Evolutionary conservation across 2,113 vertebrate species (phyloP), one percentile per base, ranked within the genome.

Genomic region (Anarhynchus alexandrinus): DNA sequence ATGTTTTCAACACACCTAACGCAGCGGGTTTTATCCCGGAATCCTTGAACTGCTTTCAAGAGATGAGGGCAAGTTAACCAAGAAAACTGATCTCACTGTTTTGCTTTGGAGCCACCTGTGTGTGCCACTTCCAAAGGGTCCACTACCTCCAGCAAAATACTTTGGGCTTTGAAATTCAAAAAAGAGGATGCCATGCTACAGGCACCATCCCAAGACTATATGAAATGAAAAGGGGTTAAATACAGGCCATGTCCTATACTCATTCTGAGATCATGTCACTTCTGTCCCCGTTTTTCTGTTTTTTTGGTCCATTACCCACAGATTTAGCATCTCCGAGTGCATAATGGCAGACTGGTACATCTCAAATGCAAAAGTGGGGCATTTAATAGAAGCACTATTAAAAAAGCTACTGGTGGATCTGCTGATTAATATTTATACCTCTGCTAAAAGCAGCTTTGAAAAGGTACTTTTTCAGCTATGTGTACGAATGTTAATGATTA

Each of bases 241-340:
- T 12, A n/a, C 11, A 18, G 43, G 45, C 55, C 52, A 70, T 2
- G 10, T 36, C 38, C 52, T 76, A 17, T 40, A 32, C 29, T 77
- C 3, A 27, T 42, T 77, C 59, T 65, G 36, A 80, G 42, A 47
- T 51, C 42, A 30, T 5, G 8, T 25, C 55, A 32, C 73, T 52
- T 58, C 58, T 61, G 7, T 57, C 40, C 40, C 25, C 23, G 20
- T 32, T 34, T 45, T 45, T 30, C 42, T 45, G 18, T 16, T 32
- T 45, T 64, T 55, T 8, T 15, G 34, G 47, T 30, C 52, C 0
- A 0, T 36, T 79, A 85, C 38, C 59, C 22, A 15, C 3, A 20
- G 15, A 26, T 2, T 62, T 52, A 76, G 47, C 47, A 49, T 23
- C 47, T 36, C 47, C 27, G 49, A 51, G 30, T 0, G 1, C 25